Base-by-base conservation (phyloP, 1,140 invertebrate species). In the Aphaenogaster rudis region DNA sequence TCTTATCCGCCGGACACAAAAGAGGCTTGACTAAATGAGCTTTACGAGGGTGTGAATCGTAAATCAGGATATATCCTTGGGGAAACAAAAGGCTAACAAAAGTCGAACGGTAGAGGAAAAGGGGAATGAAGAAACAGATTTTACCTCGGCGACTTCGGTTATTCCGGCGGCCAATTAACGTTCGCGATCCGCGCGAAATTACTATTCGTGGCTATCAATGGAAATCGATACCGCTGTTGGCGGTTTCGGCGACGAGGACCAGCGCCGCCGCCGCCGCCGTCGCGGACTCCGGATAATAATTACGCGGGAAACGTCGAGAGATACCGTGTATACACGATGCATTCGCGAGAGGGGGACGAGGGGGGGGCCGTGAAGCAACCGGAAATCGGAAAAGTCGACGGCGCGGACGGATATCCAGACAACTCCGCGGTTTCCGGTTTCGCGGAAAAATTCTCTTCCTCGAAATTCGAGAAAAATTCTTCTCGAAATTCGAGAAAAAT, bases 121-220 rank as follows among this genome's bases (percentile, higher is more conserved):
- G 28, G 21, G 3, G 0, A 21, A 77, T 0, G 36, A 7, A 15
- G 13, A 13, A 7, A 17, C 28, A 21, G 17, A 28, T 45, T 45
- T 78, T 6, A 33, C 5, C 15, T 45, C 42, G 21, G 17, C 76
- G 39, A 79, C 59, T 28, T 28, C 28, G 28, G 77, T 81, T 81
- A 69, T 69, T 81, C 9, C 48, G 36, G 15, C 15, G 15, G 15
- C 64, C 78, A 69, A 81, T 81, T 81, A 81, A 81, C 33, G 64
- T 57, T 71, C 48, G 78, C 61, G 61, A 79, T 81, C 64, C 64
- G 48, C 48, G 64, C 48, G 36, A 54, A 81, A 81, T 81, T 81
- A 81, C 48, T 54, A 71, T 81, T 81, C 48, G 78, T 57, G 63
- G 48, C 64, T 33, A 81, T 81, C 78, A 81, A 81, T 71, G 78